These are phyloP conservation scores for Salvator merianae DNA, from an alignment of 2,113 vertebrate genomes.

Conservation along the genomic window DNA sequence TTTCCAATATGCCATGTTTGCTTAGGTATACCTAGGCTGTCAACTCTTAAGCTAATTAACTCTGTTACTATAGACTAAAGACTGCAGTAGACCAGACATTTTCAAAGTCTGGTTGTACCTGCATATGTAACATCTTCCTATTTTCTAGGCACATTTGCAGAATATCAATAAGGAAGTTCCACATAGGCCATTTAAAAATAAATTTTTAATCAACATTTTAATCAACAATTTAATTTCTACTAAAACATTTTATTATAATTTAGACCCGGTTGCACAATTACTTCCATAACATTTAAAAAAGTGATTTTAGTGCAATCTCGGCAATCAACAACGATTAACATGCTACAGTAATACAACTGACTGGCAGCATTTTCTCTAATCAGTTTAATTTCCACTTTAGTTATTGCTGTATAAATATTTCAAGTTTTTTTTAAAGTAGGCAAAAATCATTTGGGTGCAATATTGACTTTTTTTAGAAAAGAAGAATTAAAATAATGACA, in stretches of 20 bases:
- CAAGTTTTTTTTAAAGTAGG: too few relatives aligned
- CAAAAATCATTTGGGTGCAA: too few relatives aligned
- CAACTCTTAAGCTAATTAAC: background rate
- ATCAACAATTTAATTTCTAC: background rate
- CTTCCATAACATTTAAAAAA: background rate
- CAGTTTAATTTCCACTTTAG: background rate
- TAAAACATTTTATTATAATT: background rate
- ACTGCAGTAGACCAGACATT: background rate
- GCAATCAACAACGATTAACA: background rate
- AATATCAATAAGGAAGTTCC: background rate
- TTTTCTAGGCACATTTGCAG: background rate
- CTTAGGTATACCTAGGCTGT: background rate
- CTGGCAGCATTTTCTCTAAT: background rate
- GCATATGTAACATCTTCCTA: background rate
- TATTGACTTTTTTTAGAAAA: too few relatives aligned
- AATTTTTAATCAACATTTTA: background rate
- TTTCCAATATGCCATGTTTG: background rate
- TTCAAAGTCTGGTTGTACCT: background rate
- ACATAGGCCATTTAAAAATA: background rate
- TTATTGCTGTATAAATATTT: too few relatives aligned
- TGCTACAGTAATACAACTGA: background rate
- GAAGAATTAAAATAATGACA: too few relatives aligned
- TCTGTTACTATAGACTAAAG: background rate
- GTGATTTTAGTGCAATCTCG: background rate
- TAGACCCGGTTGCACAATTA: background rate